Conservation (phyloP, 2,797 vertebrate species). For the Chelon auratus region DNA sequence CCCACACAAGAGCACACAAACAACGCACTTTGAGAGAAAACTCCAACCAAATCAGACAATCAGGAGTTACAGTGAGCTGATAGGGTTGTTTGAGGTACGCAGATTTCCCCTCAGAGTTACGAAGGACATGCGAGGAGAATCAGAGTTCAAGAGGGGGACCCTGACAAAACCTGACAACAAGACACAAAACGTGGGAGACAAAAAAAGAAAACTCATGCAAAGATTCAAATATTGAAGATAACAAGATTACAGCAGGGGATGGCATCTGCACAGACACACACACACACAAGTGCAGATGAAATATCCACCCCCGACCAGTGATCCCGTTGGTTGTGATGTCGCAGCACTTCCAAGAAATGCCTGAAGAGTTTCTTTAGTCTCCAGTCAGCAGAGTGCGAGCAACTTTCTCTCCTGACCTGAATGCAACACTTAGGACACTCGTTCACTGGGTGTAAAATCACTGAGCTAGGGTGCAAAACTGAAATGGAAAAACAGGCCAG, state of each 20-base stretch:
- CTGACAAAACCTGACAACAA: slow-evolving; percentile 3
- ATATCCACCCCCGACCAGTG: slow-evolving; percentile 37
- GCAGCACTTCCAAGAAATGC: slow-evolving; percentile 70
- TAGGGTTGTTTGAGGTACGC: slow-evolving; percentile 19
- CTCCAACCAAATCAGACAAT: slow-evolving; percentile 43
- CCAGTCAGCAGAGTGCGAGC: slow-evolving; percentile 53
- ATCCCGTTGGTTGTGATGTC: slow-evolving; percentile 59
- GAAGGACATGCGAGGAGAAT: slow-evolving; percentile 36
- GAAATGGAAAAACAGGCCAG: neutral
- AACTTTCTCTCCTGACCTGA: slow-evolving; percentile 28
- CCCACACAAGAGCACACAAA: slow-evolving; percentile 23
- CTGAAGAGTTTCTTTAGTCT: slow-evolving; percentile 61
- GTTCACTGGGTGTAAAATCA: neutral
- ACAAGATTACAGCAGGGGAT: slow-evolving; percentile 36
- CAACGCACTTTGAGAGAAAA: slow-evolving; percentile 27
- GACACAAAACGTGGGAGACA: slow-evolving; percentile 1
- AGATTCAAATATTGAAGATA: slow-evolving; percentile 33
- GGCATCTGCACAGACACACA: neutral
- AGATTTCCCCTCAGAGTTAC: slow-evolving; percentile 40
- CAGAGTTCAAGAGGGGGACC: slow-evolving; percentile 21
- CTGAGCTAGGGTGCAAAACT: neutral
- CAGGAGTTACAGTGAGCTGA: slow-evolving; percentile 41
- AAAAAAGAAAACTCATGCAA: slow-evolving; percentile 10
- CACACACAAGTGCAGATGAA: slow-evolving; percentile 33
- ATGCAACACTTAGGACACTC: slow-evolving; percentile 13